Evolutionary conservation across 1,140 invertebrate genomes (phyloP).

Genomic region (Aphelinus certus): DNA sequence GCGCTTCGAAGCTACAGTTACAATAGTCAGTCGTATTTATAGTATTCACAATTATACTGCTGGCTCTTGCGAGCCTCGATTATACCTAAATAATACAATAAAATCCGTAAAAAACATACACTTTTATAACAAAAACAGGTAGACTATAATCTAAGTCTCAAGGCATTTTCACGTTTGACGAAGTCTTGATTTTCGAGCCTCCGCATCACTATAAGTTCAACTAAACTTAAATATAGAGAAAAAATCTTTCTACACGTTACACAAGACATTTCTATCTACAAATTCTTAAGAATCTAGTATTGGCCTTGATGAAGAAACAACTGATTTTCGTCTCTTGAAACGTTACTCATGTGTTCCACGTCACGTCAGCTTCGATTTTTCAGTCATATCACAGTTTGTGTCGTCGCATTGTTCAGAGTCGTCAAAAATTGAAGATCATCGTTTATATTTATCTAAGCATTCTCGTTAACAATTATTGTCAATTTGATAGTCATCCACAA

Average conservation of each 20-base stretch:
- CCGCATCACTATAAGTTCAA: conserved; percentile 10
- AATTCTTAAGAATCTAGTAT: conserved; percentile 57
- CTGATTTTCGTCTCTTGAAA: conserved; percentile 6
- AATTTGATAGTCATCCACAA: not conserved
- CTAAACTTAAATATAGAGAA: conserved; percentile 44
- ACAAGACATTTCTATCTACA: conserved; percentile 52
- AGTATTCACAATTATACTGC: conserved; percentile 59
- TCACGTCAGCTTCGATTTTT: conserved; percentile 35
- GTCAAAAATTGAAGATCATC: conserved; percentile 13
- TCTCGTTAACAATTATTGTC: conserved; percentile 7
- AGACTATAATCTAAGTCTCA: conserved; percentile 53
- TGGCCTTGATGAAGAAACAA: conserved; percentile 48
- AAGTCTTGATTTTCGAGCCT: conserved; percentile 35
- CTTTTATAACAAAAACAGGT: conserved; percentile 58
- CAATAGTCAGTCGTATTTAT: conserved; percentile 59
- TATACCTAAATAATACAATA: conserved; percentile 49
- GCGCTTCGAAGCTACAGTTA: conserved; percentile 44
- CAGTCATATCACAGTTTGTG: conserved; percentile 41
- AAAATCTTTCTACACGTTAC: conserved; percentile 41
- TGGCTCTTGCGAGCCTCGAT: conserved; percentile 31
- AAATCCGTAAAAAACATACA: conserved; percentile 60
- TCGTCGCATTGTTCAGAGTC: conserved; percentile 38
- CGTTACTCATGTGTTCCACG: conserved; percentile 24
- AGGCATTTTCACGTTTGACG: conserved; percentile 38
- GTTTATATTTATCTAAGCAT: not conserved